phyloP scores from a whole-genome alignment of 2,113 vertebrate species.

The Mirza zaza region DNA sequence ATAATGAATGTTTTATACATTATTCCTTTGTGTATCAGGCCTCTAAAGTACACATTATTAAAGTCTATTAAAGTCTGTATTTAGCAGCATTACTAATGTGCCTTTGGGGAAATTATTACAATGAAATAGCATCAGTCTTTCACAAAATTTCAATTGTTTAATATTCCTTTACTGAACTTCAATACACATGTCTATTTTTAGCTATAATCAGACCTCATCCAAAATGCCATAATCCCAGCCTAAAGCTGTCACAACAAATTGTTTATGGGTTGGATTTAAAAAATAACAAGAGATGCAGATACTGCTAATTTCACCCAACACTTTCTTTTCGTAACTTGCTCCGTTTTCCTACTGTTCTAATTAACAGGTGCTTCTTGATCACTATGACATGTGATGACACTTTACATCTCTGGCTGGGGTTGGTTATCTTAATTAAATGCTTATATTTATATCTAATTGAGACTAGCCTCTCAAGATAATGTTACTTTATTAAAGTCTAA shows the following conservation, averaged over 20 bases:
- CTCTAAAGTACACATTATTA: conserved; percentile 86
- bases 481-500: conserved; percentile 29
- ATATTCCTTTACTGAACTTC: conserved; percentile 82
- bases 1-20: conserved; percentile 86
- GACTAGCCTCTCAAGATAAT: conserved; percentile 48
- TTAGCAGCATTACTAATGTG: conserved; percentile 86
- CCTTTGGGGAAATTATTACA: conserved; percentile 85
- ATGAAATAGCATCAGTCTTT: conserved; percentile 81
- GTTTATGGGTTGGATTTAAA: conserved; percentile 63
- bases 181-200: conserved; percentile 80
- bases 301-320: conserved; percentile 52
- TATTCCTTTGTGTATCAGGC: conserved; percentile 85
- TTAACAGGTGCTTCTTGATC: conserved; percentile 58
- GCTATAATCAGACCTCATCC: conserved; percentile 77
- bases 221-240: conserved; percentile 57
- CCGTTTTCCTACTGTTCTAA: conserved; percentile 63
- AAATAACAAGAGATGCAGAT: conserved; percentile 8
- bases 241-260: conserved; percentile 67
- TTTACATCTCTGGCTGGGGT: conserved; percentile 42
- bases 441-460: conserved; percentile 53
- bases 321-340: conserved; percentile 28
- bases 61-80: conserved; percentile 87
- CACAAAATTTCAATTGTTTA: conserved; percentile 85
- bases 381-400: conserved; percentile 40
- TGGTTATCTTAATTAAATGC: conserved; percentile 64